phyloP scores from a whole-genome alignment of 2,113 vertebrate species.

The Dipodomys spectabilis region DNA sequence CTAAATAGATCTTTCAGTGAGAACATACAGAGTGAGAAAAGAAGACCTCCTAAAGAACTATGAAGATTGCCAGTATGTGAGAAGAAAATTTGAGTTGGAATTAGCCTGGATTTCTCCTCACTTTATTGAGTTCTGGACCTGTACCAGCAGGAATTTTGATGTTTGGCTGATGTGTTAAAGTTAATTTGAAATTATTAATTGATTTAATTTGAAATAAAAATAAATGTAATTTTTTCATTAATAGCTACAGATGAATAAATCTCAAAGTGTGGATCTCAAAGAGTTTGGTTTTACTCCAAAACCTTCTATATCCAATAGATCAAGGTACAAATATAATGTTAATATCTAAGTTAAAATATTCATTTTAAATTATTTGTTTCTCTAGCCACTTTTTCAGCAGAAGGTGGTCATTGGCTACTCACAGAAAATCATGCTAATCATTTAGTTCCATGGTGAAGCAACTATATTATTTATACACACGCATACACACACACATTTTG shows the following conservation, averaged over 20 bases:
- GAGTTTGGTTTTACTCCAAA: conserved; percentile 90
- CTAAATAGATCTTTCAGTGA: conserved; percentile 28
- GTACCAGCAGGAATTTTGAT: conserved; percentile 34
- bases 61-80: conserved; percentile 23
- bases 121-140: conserved; percentile 24
- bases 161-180: conserved; percentile 47
- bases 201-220: background rate
- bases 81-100: conserved; percentile 49
- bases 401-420: background rate
- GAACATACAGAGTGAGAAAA: conserved; percentile 30
- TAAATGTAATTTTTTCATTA: conserved; percentile 74
- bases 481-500: background rate
- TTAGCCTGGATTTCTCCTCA: conserved; percentile 13
- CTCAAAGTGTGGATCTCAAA: conserved; percentile 84
- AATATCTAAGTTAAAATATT: conserved; percentile 60
- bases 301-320: conserved; percentile 81
- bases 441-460: conserved; percentile 59
- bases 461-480: background rate
- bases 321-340: conserved; percentile 88
- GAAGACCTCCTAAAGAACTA: background rate
- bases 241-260: conserved; percentile 91
- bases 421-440: background rate
- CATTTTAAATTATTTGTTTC: conserved; percentile 29
- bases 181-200: too few species aligned
- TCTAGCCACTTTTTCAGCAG: conserved; percentile 18